Base-by-base conservation (phyloP, 2,888 invertebrate species). In the Hirtodrosophila alboralis region DNA sequence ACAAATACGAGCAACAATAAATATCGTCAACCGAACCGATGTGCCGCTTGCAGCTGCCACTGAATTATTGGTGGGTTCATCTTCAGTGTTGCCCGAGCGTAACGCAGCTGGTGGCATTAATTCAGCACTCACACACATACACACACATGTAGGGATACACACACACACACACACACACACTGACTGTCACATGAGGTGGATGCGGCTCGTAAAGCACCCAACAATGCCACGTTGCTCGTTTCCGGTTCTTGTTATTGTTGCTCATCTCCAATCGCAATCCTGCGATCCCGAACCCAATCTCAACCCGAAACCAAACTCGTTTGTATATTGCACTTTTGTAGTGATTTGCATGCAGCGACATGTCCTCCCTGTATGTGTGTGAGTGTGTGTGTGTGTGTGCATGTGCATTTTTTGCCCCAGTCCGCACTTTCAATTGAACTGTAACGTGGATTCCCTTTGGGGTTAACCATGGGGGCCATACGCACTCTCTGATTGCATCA, bases 401-500 rank as follows among this genome's bases (percentile, higher is more conserved):
- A 10, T 16, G 16, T 44, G 34, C 14, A 13, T 28, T 34, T 47
- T 60, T 53, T 48, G 14, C 36, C 38, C 48, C 47, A 48, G 18
- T 54, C 33, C 52, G 37, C 52, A 47, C 69, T 64, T 84, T 79
- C 80, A 80, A 80, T 79, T 80, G 86, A 80, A 76, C 77, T 76
- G 73, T 76, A 64, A 73, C 86, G 43, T 57, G 61, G 13, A 62
- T 66, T 62, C 69, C 66, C 81, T 53, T 43, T 66, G 60, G 85
- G 75, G 78, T 61, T 40, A 47, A 44, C 72, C 60, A 33, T 12
- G 2, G 65, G 30, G 49, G 41, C 36, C 51, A 48, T 23, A 78
- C 86, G 84, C 75, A 86, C 86, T 74, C 84, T 54, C 77, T 80
- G 79, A 80, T 80, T 80, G 79, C 86, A 72, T 75, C 85, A 86